A percentile compares a stretch with the other conserved stretches of the same genome.
Evolutionary conservation across 1,140 invertebrate genomes (phyloP).

Genomic region (Bombus haemorrhoidalis): DNA sequence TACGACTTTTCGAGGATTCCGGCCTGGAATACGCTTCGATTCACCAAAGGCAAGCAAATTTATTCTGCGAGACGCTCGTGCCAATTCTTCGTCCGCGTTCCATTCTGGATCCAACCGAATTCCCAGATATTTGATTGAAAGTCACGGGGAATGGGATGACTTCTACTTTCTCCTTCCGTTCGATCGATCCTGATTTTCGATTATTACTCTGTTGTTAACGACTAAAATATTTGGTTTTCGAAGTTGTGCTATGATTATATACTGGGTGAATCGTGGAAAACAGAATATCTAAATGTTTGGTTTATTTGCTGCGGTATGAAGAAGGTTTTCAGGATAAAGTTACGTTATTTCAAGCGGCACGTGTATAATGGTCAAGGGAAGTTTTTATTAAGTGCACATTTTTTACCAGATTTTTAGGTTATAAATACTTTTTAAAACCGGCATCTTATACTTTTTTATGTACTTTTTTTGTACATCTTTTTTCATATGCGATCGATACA

Average conservation of each 20-base stretch:
- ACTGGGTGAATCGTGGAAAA: too few relatives aligned
- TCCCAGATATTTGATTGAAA: constrained; percentile 24
- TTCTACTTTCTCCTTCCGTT: not conserved
- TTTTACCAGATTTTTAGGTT: too few relatives aligned
- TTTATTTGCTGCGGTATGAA: too few relatives aligned
- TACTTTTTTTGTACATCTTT: too few relatives aligned
- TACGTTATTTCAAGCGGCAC: too few relatives aligned
- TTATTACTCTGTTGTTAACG: not conserved
- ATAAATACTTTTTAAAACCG: too few relatives aligned
- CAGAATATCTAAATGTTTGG: too few relatives aligned
- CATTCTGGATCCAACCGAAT: not conserved
- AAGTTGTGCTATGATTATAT: not conserved
- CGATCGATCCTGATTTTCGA: not conserved
- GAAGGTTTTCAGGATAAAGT: too few relatives aligned
- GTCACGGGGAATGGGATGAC: not conserved
- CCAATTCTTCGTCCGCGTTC: constrained; percentile 3
- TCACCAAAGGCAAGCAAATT: constrained; percentile 17
- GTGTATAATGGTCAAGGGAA: too few relatives aligned
- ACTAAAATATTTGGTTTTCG: not conserved
- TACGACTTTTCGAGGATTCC: constrained; percentile 22
- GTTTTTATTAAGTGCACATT: too few relatives aligned
- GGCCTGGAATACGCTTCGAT: constrained; percentile 2
- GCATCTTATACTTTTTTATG: too few relatives aligned
- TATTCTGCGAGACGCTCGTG: constrained; percentile 24
- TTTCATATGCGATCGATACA: too few relatives aligned